Base-by-base conservation (phyloP, 1,140 invertebrate genomes). In the Stegodyphus dumicola region DNA sequence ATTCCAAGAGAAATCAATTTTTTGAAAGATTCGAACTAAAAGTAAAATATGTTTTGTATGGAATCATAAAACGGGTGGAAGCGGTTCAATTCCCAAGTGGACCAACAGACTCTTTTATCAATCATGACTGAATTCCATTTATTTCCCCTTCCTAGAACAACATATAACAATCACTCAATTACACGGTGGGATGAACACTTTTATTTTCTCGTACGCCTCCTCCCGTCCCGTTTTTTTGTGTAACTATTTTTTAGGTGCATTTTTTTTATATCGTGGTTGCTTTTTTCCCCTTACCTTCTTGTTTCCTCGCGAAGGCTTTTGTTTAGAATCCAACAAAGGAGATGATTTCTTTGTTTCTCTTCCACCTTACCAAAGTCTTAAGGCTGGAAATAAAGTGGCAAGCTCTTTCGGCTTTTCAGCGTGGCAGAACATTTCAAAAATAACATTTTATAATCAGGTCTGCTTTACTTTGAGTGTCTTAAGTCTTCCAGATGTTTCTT, bases 161-260 rank as follows among this genome's bases (percentile, higher is more conserved):
- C 78, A 71, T 51, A 73, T 52, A 65, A 81, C 78, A 73, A 81
- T 81, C 78, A 60, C 53, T 73, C 69, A 65, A 81, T 81, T 81
- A 81, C 78, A 81, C 78, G 78, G 48, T 60, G 53, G 9, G 78
- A 73, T 81, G 70, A 71, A 64, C 56, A 9, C 70, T 65, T 81
- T 81, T 69, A 53, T 69, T 81, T 81, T 33, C 33, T 73, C 67
- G 18, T 33, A 53, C 78, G 17, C 78, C 56, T 49, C 70, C 51
- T 49, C 33, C 33, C 33, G 33, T 33, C 33, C 33, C 33, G 33
- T 33, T 33, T 33, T 33, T 33, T 33, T 33, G 33, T 33, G 33
- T 33, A 33, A 33, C 33, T 33, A 33, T 33, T 33, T 33, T 33
- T 33, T 33, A 33, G 33, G 33, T 33, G 33, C 33, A 15, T 17